Conservation (phyloP, 2,113 vertebrate species). For the Aegotheles bennettii region DNA sequence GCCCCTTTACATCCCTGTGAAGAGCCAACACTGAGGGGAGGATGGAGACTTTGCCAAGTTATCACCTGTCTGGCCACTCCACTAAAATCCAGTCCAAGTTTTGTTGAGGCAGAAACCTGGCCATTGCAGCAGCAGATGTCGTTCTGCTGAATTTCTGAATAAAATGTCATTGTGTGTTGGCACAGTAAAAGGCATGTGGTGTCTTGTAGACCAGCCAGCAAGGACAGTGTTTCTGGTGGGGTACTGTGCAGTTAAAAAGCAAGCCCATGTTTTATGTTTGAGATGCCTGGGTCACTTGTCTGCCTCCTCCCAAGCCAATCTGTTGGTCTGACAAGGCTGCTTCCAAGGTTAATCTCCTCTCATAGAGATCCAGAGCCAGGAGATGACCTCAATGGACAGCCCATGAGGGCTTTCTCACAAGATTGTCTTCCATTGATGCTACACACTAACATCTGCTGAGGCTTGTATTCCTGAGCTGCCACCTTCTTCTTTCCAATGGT, state of each 20-base stretch:
- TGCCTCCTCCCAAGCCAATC: conserved; percentile 19
- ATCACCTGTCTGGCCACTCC: background rate
- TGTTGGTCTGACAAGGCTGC: background rate
- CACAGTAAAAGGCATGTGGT: background rate
- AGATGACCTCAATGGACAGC: background rate
- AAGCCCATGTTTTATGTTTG: background rate
- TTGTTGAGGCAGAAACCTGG: background rate
- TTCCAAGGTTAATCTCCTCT: background rate
- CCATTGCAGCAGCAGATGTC: conserved; percentile 27
- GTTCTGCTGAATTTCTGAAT: background rate
- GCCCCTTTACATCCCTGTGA: background rate
- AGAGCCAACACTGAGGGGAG: background rate
- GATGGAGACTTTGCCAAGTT: background rate
- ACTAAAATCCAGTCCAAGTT: background rate
- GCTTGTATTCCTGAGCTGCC: background rate
- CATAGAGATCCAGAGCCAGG: background rate
- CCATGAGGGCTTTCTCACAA: background rate
- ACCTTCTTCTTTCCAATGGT: background rate
- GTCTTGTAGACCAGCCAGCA: conserved; percentile 2
- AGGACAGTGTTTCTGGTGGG: conserved; percentile 12
- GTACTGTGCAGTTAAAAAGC: background rate
- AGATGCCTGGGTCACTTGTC: conserved; percentile 1
- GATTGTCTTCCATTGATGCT: background rate
- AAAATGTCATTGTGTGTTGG: conserved; percentile 10
- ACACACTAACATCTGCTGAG: background rate